Base-by-base conservation (phyloP, 2,113 vertebrate species). In the Passer domesticus region DNA sequence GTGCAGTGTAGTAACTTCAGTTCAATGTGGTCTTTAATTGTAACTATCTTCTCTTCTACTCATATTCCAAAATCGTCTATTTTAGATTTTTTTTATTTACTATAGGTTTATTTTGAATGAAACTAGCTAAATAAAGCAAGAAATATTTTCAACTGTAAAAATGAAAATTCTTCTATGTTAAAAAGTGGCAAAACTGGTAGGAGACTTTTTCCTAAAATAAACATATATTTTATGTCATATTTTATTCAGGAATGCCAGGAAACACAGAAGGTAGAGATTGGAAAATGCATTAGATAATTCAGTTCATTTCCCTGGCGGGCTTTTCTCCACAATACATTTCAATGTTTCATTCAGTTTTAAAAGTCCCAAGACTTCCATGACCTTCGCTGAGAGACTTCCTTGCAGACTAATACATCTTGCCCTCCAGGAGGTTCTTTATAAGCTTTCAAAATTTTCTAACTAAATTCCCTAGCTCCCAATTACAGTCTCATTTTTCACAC, bases 311-410 rank as follows among this genome's bases (percentile, higher is more conserved):
- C 94, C 91, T 94, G 30, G 86, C 3, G 60, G 81, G 86, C 83
- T 89, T 97, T 94, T 89, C 52, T 80, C 60, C 64, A 92, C 86
- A 91, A 79, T 89, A 43, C 62, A 14, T 84, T 92, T 91, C 77
- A 95, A 93, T 95, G 95, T 95, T 96, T 96, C 91, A 94, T 94
- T 95, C 92, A 87, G 66, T 95, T 96, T 97, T 95, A 96, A 92
- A 95, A 92, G 96, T 97, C 95, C 87, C 94, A 91, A 84, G 94
- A 79, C 91, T 95, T 96, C 74, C 47, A 82, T 95, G 95, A 94
- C 91, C 89, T 92, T 90, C 24, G 33, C 69, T 1, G 12, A 89
- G 96, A 94, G 94, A 95, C 35, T 95, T 96, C 80, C 83, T 92
- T 9, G 2, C 81, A 95, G 66, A 60, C 92, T 92, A 92, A 97